Percentiles rank a stretch among this genome's conserved stretches.
phyloP scores from a whole-genome alignment of 2,888 invertebrate genomes.

The Sinotaia quadrata region DNA sequence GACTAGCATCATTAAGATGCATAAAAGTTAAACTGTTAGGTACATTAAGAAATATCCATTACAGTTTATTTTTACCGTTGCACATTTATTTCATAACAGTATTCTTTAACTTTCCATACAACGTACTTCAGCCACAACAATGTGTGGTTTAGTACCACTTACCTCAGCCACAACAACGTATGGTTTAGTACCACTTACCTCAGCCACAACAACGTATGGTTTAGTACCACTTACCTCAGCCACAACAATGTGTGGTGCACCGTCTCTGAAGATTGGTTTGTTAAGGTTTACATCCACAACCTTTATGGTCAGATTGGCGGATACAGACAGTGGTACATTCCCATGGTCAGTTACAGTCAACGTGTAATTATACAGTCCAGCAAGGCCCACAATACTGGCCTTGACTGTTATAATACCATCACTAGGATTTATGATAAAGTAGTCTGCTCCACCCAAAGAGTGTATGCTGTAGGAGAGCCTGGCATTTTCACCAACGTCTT shows the following conservation, averaged over 20 bases:
- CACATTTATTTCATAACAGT: no score
- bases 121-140: conserved; percentile 12
- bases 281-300: conserved; percentile 95
- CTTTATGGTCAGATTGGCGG: conserved; percentile 75
- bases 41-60: no score
- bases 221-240: no score
- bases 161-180: no score
- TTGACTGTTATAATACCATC: conserved; percentile 28
- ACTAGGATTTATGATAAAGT: conserved; percentile 18
- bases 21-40: no score
- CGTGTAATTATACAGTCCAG: conserved; percentile 39
- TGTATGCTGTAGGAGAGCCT: conserved; percentile 43
- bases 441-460: neutral
- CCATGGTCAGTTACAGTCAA: conserved; percentile 59
- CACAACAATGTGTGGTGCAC: conserved; percentile 17
- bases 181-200: no score
- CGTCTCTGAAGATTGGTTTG: conserved; percentile 75
- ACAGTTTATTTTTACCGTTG: no score
- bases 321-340: conserved; percentile 44
- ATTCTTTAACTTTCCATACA: no score
- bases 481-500: conserved; percentile 52
- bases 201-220: no score
- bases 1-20: no score
- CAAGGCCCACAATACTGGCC: neutral
- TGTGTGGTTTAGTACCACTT: no score